Evolutionary conservation across 2,888 invertebrate species (phyloP).

Genomic region (Acleris sparsana): DNA sequence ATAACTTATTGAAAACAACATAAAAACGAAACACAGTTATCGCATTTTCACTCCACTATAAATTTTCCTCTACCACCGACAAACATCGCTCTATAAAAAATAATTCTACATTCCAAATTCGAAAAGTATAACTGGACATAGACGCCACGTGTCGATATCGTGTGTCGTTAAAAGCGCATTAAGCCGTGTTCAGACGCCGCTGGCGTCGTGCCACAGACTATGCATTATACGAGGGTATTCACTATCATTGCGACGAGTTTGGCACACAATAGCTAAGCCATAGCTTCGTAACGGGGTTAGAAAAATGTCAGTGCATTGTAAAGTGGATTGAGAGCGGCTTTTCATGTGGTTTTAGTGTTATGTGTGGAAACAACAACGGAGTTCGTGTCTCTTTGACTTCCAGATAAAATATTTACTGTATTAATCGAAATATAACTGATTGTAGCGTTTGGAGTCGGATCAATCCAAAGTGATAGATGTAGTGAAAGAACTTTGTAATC

Average conservation of each 20-base stretch:
- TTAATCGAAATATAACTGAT: too few relatives aligned
- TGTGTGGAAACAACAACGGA: background rate
- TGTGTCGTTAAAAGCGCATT: constrained; percentile 58
- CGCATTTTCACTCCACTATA: constrained; percentile 26
- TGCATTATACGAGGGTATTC: constrained; percentile 24
- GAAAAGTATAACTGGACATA: constrained; percentile 33
- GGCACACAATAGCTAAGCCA: constrained; percentile 21
- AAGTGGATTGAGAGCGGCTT: constrained; percentile 1
- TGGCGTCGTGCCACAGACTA: constrained; percentile 35
- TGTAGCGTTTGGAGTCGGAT: too few relatives aligned
- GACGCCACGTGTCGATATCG: constrained; percentile 44
- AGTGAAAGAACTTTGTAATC: too few relatives aligned
- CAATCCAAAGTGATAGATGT: too few relatives aligned
- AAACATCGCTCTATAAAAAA: constrained; percentile 25
- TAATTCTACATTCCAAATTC: constrained; percentile 31
- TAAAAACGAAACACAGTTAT: constrained; percentile 30
- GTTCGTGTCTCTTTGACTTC: background rate
- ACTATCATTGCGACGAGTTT: constrained; percentile 34
- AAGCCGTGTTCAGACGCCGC: constrained; percentile 52
- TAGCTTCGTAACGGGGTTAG: constrained; percentile 13
- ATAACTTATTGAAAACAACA: constrained; percentile 22
- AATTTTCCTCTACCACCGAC: constrained; percentile 3
- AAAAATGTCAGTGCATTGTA: constrained; percentile 3
- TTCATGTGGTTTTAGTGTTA: background rate
- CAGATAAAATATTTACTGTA: too few relatives aligned